Conservation (phyloP, 2,113 vertebrate species). For the Plecotus auritus region DNA sequence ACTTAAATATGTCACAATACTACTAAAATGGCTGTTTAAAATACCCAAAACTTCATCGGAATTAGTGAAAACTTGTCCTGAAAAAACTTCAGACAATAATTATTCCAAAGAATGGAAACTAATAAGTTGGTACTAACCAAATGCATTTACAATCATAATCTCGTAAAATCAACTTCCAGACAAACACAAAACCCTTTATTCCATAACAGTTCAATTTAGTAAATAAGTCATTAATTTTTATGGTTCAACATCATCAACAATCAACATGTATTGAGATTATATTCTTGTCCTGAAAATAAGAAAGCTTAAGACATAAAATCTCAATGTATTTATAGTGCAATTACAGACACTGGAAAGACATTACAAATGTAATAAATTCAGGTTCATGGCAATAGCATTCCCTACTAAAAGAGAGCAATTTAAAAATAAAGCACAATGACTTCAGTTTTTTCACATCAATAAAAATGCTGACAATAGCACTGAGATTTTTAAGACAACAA, state of each 20-base stretch:
- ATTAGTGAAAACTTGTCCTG: background rate
- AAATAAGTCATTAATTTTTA: conserved; percentile 34
- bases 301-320: background rate
- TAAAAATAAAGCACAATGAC: background rate
- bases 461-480: background rate
- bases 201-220: background rate
- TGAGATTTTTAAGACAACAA: conserved; percentile 20
- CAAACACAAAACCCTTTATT: background rate
- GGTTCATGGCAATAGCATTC: background rate
- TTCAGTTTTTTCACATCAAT: background rate
- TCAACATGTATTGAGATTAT: background rate
- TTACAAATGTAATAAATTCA: background rate
- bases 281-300: background rate
- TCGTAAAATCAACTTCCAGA: background rate
- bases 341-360: background rate
- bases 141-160: background rate
- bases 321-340: background rate
- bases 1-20: conserved; percentile 36
- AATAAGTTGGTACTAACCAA: conserved; percentile 19
- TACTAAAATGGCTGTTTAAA: background rate
- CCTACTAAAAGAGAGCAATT: background rate
- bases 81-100: background rate
- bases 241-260: background rate
- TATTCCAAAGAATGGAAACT: background rate
- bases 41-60: background rate